Evolutionary conservation across 2,113 vertebrate genomes (phyloP).

Genomic region (Nyctereutes procyonoides): DNA sequence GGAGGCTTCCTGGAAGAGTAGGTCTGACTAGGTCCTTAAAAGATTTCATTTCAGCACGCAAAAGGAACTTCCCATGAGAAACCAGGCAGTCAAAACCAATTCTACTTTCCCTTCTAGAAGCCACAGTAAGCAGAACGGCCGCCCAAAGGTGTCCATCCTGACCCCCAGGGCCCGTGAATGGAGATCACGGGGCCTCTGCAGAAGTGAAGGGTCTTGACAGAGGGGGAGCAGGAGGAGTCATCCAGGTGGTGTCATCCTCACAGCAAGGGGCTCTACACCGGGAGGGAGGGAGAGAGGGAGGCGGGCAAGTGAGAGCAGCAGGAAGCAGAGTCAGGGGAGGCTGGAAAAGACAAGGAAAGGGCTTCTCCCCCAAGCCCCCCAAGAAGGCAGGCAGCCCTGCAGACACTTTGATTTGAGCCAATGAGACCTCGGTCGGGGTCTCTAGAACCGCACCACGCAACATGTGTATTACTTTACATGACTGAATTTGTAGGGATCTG

Average conservation of each 20-base stretch:
- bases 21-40: not conserved
- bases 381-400: not conserved
- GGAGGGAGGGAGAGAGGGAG: not conserved
- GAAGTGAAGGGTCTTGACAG: not conserved
- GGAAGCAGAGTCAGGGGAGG: not conserved
- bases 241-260: not conserved
- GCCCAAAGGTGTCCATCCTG: not conserved
- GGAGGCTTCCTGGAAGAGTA: not conserved
- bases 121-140: not conserved
- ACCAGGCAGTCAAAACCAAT: not conserved
- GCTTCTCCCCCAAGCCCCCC: no score
- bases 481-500: not conserved
- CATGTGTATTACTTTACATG: not conserved
- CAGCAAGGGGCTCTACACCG: not conserved
- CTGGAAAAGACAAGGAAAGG: not conserved
- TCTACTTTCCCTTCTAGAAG: not conserved
- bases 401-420: not conserved
- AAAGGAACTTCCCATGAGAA: conserved; percentile 3
- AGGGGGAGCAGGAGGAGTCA: not conserved
- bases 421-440: not conserved
- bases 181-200: not conserved
- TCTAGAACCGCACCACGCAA: not conserved
- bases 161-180: not conserved
- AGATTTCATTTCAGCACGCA: not conserved
- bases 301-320: not conserved